These are phyloP conservation scores for Linhomoeus sp. DNA, from an alignment of 2,888 invertebrate genomes.

Conservation along the genomic window DNA sequence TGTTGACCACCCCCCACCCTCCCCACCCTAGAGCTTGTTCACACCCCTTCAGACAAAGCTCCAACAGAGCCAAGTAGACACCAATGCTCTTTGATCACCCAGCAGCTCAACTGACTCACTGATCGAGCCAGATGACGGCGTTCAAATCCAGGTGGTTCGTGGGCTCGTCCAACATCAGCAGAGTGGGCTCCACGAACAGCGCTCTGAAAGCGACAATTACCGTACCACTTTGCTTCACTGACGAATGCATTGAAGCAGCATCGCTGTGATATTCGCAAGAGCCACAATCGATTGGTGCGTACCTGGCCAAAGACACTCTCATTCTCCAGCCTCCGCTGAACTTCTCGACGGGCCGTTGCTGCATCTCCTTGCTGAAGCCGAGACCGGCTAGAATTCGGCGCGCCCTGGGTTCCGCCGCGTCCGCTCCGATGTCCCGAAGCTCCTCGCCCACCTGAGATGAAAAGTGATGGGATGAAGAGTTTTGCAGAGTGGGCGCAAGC, in stretches of 20 bases:
- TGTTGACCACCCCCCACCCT: too few species aligned
- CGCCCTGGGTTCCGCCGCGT: constrained; percentile 89
- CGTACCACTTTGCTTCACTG: too few species aligned
- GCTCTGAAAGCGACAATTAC: too few species aligned
- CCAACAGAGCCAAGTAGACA: too few species aligned
- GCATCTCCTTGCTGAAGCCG: constrained; percentile 56
- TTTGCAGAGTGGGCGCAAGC: too few species aligned
- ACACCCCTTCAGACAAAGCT: too few species aligned
- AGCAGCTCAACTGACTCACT: constrained; percentile 36
- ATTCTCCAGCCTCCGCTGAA: constrained; percentile 83
- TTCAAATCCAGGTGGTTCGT: constrained; percentile 98
- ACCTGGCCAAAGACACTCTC: constrained; percentile 88
- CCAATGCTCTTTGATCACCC: too few species aligned
- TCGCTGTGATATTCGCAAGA: too few species aligned
- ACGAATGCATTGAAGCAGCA: too few species aligned
- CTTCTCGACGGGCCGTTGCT: constrained; percentile 52
- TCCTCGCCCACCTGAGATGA: constrained; percentile 59
- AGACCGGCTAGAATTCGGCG: constrained; percentile 87
- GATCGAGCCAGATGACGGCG: constrained; percentile 98
- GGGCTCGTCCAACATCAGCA: constrained; percentile 92
- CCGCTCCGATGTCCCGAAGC: constrained; percentile 82
- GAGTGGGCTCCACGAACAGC: constrained; percentile 82
- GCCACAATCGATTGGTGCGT: too few species aligned
- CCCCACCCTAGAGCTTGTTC: too few species aligned
- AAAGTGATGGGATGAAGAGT: neutral